Conservation (phyloP, 2,113 vertebrate genomes). For the Carollia perspicillata region DNA sequence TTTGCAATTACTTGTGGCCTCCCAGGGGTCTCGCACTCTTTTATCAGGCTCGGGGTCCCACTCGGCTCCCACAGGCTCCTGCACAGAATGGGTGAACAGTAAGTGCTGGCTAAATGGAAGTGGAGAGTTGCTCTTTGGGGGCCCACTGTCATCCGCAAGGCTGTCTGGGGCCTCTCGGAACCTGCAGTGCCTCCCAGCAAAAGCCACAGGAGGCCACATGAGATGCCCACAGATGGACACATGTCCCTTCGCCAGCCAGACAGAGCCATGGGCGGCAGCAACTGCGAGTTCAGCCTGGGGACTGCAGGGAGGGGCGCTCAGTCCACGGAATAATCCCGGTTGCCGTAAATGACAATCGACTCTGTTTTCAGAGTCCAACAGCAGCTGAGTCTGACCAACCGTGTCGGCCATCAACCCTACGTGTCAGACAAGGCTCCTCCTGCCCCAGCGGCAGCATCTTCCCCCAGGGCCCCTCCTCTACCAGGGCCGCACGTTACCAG, state of each 20-base stretch:
- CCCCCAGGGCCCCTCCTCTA: neutral
- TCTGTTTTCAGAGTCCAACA: neutral
- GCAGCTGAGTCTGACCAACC: neutral
- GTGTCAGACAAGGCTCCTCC: neutral
- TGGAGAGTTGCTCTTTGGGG: neutral
- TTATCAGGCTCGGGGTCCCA: neutral
- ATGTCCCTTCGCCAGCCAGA: neutral
- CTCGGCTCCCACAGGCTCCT: neutral
- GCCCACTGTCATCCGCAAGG: neutral
- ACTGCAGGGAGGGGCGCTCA: neutral
- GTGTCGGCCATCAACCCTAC: neutral
- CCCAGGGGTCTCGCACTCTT: neutral
- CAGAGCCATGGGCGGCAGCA: neutral
- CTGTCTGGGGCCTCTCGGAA: neutral
- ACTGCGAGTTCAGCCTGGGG: neutral
- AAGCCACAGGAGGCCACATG: neutral
- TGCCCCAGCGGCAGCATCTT: neutral
- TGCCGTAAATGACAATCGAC: neutral
- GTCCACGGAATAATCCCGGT: neutral
- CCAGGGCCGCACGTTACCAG: neutral
- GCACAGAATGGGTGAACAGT: neutral
- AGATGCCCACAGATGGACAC: neutral
- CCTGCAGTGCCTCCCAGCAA: neutral
- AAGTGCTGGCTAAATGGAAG: neutral
- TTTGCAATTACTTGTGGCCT: neutral